phyloP scores from a whole-genome alignment of 53 echinoderm and acorn worm genomes.

The Arbacia lixula region DNA sequence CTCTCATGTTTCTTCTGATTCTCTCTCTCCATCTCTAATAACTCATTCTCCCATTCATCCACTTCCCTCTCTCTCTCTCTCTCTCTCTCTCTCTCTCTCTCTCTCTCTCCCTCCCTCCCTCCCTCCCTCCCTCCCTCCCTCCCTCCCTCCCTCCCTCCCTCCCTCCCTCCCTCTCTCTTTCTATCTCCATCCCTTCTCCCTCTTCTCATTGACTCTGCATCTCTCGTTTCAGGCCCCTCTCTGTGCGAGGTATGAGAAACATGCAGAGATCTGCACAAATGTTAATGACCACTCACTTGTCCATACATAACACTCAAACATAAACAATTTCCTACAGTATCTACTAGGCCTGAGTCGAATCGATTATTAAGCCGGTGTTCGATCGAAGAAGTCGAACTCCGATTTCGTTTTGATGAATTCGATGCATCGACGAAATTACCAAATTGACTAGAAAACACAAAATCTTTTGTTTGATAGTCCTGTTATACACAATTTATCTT shows the following conservation, averaged over 20 bases:
- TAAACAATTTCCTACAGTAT: too few species aligned
- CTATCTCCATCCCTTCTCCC: neutral
- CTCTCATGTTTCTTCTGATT: neutral
- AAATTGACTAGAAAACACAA: too few species aligned
- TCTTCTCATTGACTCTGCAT: neutral
- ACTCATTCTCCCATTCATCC: neutral
- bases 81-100: neutral
- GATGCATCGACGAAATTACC: too few species aligned
- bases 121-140: neutral
- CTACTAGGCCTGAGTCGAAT: too few species aligned
- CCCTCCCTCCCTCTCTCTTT: neutral
- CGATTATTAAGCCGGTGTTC: too few species aligned
- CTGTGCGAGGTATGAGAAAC: slow-evolving; percentile 9
- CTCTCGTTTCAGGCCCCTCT: slow-evolving; percentile 10
- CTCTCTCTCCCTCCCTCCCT: too few species aligned
- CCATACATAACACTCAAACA: neutral
- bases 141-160: neutral
- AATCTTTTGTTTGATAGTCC: too few species aligned
- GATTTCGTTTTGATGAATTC: too few species aligned
- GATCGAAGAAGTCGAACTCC: too few species aligned
- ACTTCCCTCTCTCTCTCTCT: neutral
- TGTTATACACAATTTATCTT: too few species aligned
- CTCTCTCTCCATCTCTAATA: neutral
- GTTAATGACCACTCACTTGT: neutral
- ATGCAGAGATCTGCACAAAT: neutral